Evolutionary conservation across 2,797 vertebrate genomes (phyloP).

Genomic region (Molossus molossus): DNA sequence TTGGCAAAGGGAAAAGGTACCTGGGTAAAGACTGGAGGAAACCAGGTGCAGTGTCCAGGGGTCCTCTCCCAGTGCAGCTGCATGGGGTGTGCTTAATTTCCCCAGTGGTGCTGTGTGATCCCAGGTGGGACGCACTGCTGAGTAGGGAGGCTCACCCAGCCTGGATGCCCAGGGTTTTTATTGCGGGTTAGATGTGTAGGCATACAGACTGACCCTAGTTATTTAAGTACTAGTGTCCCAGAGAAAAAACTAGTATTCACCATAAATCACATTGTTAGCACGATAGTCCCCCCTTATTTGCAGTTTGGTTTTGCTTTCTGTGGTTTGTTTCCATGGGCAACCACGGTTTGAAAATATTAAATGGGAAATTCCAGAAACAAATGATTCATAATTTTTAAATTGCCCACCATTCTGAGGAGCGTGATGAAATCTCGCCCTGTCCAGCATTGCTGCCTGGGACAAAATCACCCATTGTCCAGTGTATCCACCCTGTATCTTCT

Average conservation of each 20-base stretch:
- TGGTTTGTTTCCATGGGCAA: neutral
- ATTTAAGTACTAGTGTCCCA: neutral
- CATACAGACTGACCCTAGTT: neutral
- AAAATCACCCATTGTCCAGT: neutral
- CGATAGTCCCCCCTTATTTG: neutral
- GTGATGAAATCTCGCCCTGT: neutral
- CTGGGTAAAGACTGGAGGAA: neutral
- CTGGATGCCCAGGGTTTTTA: neutral
- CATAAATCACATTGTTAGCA: neutral
- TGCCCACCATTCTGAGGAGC: neutral
- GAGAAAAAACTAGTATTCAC: neutral
- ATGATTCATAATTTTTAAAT: too few relatives aligned
- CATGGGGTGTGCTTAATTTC: neutral
- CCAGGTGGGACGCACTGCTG: neutral
- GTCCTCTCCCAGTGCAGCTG: neutral
- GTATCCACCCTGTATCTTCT: rapidly evolving
- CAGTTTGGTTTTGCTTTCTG: too few relatives aligned
- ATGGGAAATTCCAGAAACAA: neutral
- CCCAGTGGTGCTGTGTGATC: neutral
- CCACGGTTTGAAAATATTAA: neutral
- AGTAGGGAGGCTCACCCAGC: neutral
- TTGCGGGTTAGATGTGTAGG: neutral
- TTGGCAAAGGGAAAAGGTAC: too few relatives aligned
- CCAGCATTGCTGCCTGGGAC: neutral
- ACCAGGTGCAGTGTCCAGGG: neutral